phyloP scores from a whole-genome alignment of 1,140 invertebrate species.

The Lutraria rhynchaena region DNA sequence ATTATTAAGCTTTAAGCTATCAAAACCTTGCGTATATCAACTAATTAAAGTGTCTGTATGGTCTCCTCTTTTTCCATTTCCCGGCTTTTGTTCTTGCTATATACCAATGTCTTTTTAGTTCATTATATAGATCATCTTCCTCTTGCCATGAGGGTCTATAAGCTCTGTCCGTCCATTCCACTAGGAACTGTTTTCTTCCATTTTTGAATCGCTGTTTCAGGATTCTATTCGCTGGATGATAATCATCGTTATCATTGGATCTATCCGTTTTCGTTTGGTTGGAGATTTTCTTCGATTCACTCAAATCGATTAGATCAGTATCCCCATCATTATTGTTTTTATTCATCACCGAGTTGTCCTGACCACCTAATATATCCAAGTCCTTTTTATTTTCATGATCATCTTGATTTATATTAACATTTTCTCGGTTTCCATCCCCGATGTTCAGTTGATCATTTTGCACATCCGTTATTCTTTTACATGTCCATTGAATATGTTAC shows the following conservation, averaged over 20 bases:
- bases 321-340: background rate
- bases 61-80: background rate
- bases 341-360: background rate
- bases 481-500: background rate
- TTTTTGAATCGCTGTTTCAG: background rate
- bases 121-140: constrained; percentile 4
- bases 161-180: background rate
- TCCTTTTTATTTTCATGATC: background rate
- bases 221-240: background rate
- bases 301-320: background rate
- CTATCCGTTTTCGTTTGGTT: background rate
- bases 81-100: background rate
- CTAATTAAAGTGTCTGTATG: background rate
- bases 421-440: background rate
- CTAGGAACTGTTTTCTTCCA: background rate
- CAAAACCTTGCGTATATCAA: no score
- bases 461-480: background rate
- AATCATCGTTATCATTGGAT: background rate
- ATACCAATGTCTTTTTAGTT: background rate
- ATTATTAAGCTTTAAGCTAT: background rate
- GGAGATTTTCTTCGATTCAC: background rate
- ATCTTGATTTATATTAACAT: background rate
- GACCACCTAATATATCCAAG: no score
- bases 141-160: background rate
- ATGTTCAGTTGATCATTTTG: background rate